A percentile compares a stretch with the other conserved stretches of the same genome.
These are phyloP conservation scores for Apostichopus japonicus DNA, from an alignment of 35 echinoderm and acorn worm genomes.

Conservation along the genomic window DNA sequence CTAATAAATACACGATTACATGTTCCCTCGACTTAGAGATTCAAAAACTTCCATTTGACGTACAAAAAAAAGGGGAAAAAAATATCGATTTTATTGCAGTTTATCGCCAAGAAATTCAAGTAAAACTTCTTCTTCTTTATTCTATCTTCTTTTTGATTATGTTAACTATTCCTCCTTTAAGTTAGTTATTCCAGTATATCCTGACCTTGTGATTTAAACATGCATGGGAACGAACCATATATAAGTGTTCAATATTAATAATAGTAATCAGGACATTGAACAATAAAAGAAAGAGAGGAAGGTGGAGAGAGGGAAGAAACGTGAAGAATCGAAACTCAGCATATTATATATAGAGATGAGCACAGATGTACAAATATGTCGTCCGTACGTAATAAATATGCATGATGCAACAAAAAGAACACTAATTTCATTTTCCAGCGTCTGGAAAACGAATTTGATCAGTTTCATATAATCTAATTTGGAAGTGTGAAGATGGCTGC, in stretches of 20 bases:
- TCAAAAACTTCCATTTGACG: too few species aligned
- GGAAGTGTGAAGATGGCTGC: slow-evolving; percentile 39
- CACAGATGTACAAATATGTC: slow-evolving; percentile 43
- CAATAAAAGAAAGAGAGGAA: too few species aligned
- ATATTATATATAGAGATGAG: neutral
- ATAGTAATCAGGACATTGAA: neutral
- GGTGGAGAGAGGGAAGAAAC: neutral
- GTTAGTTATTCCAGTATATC: too few species aligned
- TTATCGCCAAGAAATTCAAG: too few species aligned
- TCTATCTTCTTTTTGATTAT: too few species aligned
- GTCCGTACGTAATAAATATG: neutral
- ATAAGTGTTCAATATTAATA: neutral
- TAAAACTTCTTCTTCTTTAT: too few species aligned
- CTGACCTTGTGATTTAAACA: neutral
- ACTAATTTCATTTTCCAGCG: slow-evolving; percentile 17
- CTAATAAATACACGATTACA: too few species aligned
- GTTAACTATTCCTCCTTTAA: too few species aligned
- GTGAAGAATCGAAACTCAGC: neutral
- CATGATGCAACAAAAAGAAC: neutral
- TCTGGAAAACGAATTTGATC: slow-evolving; percentile 27
- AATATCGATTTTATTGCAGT: too few species aligned
- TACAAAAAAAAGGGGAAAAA: too few species aligned
- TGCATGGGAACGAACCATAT: neutral
- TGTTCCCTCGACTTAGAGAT: too few species aligned
- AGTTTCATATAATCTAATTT: slow-evolving; percentile 43